Percentiles rank a stretch among this genome's conserved stretches.
phyloP scores from a whole-genome alignment of 2,113 vertebrate genomes.

The Perccottus glenii region DNA sequence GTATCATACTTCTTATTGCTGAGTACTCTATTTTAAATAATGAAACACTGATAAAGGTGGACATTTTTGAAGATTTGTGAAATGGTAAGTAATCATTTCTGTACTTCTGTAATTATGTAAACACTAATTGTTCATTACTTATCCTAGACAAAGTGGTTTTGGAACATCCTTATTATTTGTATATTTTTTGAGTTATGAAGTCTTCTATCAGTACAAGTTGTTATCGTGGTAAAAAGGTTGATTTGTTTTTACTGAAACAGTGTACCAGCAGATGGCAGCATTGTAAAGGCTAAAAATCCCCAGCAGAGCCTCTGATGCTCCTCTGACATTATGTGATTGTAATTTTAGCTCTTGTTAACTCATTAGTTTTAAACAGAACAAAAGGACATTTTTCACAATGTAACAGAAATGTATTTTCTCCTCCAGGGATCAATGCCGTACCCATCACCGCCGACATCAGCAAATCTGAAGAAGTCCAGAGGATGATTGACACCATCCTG shows the following conservation, averaged over 20 bases:
- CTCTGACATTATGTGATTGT: not conserved
- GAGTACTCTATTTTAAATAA: too few species aligned
- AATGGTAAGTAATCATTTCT: too few species aligned
- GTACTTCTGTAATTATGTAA: too few species aligned
- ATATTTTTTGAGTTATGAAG: too few species aligned
- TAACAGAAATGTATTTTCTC: not conserved
- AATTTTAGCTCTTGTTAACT: not conserved
- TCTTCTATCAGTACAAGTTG: too few species aligned
- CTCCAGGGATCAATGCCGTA: constrained; percentile 78
- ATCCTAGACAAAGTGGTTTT: too few species aligned
- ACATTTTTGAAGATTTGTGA: too few species aligned
- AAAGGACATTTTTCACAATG: not conserved
- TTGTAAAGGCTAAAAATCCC: constrained; percentile 42
- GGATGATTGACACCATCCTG: constrained; percentile 72
- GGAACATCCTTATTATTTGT: too few species aligned
- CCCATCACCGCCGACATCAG: constrained; percentile 81
- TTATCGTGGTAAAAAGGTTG: too few species aligned
- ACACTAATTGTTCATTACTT: too few species aligned
- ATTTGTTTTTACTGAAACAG: not conserved
- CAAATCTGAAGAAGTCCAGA: constrained; percentile 78
- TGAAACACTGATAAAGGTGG: too few species aligned
- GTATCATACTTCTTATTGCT: too few species aligned
- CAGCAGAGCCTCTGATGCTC: not conserved
- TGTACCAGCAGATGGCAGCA: constrained; percentile 74
- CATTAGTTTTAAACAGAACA: not conserved